Conservation (phyloP, 2,797 vertebrate species). For the Garrulus glandarius region DNA sequence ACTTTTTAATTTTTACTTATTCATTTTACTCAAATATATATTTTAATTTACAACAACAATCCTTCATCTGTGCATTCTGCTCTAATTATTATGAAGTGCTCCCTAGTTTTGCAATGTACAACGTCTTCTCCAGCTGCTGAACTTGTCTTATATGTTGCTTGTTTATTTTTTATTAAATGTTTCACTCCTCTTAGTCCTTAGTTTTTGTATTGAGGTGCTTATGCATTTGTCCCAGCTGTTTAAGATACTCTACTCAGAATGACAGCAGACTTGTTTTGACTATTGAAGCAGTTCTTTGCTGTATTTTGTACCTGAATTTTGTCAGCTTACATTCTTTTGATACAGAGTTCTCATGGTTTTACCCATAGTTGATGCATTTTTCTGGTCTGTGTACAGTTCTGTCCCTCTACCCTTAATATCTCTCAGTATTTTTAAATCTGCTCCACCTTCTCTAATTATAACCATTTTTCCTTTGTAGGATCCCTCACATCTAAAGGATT, state of each 20-base stretch:
- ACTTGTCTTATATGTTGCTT: background rate
- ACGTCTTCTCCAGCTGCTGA: background rate
- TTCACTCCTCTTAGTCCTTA: background rate
- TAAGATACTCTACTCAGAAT: background rate
- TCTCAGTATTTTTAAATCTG: background rate
- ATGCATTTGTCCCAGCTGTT: background rate
- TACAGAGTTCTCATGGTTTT: background rate
- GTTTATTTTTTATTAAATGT: background rate
- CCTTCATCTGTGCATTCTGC: background rate
- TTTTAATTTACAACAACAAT: background rate
- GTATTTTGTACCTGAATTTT: background rate
- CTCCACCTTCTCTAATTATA: background rate
- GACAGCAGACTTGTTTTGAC: background rate
- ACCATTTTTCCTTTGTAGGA: background rate
- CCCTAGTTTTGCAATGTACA: background rate
- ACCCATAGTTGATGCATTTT: background rate
- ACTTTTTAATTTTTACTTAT: background rate
- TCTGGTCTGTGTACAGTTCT: background rate
- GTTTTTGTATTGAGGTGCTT: background rate
- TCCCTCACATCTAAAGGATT: background rate
- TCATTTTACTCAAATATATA: background rate
- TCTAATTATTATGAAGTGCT: background rate
- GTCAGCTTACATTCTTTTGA: rapidly evolving
- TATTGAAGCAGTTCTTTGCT: background rate
- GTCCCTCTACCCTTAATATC: background rate